These are phyloP conservation scores for Parapristionchus giblindavisi DNA, from an alignment of 2,888 invertebrate genomes.

Conservation along the genomic window DNA sequence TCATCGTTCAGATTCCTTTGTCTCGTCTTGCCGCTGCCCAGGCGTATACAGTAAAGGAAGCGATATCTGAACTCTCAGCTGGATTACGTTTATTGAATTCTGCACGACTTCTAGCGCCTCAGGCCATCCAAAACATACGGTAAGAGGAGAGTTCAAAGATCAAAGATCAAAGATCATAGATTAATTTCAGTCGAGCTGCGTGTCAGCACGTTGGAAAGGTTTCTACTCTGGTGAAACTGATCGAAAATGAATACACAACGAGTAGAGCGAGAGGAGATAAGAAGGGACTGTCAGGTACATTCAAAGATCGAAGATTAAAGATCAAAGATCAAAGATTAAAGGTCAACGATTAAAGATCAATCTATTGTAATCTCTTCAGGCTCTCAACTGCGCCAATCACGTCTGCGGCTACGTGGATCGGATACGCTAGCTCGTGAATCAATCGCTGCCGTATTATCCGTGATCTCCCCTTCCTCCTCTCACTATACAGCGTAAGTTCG, in stretches of 20 bases:
- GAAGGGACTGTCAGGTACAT: neutral
- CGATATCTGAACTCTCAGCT: neutral
- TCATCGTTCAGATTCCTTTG: conserved; percentile 14
- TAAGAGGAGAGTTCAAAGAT: too few species aligned
- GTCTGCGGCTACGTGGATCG: conserved; percentile 51
- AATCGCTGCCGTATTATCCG: conserved; percentile 43
- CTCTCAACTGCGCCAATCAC: conserved; percentile 46
- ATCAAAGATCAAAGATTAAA: too few species aligned
- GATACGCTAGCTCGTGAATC: conserved; percentile 53
- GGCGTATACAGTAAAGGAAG: conserved; percentile 8
- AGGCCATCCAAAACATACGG: conserved; percentile 3
- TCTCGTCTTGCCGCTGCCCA: conserved; percentile 17
- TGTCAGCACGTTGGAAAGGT: conserved; percentile 21
- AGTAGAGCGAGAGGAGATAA: conserved; percentile 22
- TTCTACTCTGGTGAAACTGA: conserved; percentile 17
- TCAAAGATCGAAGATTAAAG: too few species aligned
- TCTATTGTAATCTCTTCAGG: neutral
- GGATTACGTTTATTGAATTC: conserved; percentile 9
- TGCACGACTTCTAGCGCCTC: conserved; percentile 20
- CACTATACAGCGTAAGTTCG: too few species aligned
- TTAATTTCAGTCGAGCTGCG: neutral
- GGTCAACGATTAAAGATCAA: too few species aligned
- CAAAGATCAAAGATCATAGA: too few species aligned
- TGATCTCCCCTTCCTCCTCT: too few species aligned
- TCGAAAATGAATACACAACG: conserved; percentile 22